Conservation (phyloP, 2,888 invertebrate species). For the Mesorhabditis belari region DNA sequence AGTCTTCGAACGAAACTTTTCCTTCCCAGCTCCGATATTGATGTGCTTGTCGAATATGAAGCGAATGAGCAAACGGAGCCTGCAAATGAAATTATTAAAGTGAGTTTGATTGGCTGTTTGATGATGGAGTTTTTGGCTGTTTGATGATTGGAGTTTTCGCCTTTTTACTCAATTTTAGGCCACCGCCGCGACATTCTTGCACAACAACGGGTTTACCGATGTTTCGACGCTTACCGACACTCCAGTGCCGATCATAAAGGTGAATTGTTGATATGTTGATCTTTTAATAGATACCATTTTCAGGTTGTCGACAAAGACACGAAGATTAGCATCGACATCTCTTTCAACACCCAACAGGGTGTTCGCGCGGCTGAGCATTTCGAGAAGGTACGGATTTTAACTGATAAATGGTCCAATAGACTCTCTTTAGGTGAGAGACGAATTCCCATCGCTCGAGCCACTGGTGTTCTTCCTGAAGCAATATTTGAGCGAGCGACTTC, state of each 20-base stretch:
- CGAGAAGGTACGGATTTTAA: conserved; percentile 15
- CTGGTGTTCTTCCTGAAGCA: conserved; percentile 95
- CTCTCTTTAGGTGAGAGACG: conserved; percentile 30
- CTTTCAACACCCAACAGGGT: conserved; percentile 97
- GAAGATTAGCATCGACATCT: conserved; percentile 89
- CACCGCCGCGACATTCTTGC: conserved; percentile 13
- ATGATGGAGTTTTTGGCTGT: neutral
- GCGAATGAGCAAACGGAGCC: conserved; percentile 11
- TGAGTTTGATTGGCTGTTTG: neutral
- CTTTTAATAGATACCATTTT: neutral
- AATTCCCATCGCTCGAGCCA: conserved; percentile 81
- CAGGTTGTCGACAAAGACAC: conserved; percentile 59
- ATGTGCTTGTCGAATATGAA: conserved; percentile 63
- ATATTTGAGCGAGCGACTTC: conserved; percentile 90
- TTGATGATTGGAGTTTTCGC: conserved; percentile 1
- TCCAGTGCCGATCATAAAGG: conserved; percentile 94
- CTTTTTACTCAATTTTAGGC: conserved; percentile 13
- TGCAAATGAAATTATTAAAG: conserved; percentile 4
- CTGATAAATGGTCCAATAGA: neutral
- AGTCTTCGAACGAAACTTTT: conserved; percentile 94
- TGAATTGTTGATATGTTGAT: conserved; percentile 54
- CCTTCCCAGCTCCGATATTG: conserved; percentile 82
- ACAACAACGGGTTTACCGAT: conserved; percentile 12
- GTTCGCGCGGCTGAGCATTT: conserved; percentile 80
- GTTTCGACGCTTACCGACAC: conserved; percentile 94